These are phyloP conservation scores for Pectinophora gossypiella DNA, from an alignment of 1,140 invertebrate genomes.

Conservation along the genomic window DNA sequence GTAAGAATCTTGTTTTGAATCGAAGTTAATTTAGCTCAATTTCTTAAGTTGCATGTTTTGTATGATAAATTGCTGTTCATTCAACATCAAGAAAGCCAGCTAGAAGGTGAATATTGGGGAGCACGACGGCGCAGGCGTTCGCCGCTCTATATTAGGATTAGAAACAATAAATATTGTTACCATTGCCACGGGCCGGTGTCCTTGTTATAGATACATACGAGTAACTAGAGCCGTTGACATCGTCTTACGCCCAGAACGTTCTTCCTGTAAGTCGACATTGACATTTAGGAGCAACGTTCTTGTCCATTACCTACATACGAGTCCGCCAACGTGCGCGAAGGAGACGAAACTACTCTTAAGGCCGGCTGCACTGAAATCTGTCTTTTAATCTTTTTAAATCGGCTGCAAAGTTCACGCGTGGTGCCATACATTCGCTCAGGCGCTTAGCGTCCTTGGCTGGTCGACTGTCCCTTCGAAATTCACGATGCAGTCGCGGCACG, in stretches of 20 bases:
- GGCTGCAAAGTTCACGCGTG: constrained; percentile 31
- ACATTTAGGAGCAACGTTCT: constrained; percentile 44
- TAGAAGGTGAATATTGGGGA: too few species aligned
- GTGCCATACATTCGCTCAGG: constrained; percentile 37
- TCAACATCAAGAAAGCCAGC: too few species aligned
- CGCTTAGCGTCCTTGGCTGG: constrained; percentile 47
- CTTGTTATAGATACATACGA: constrained; percentile 41
- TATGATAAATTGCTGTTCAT: too few species aligned
- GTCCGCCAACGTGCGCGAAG: constrained; percentile 21
- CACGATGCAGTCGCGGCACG: constrained; percentile 23
- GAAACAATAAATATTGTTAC: too few species aligned
- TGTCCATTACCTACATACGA: constrained; percentile 2
- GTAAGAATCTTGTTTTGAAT: too few species aligned
- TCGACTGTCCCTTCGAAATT: constrained; percentile 47
- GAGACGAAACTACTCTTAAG: constrained; percentile 28
- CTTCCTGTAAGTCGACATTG: constrained; percentile 64
- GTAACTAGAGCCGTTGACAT: constrained; percentile 24
- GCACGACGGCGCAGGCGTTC: too few species aligned
- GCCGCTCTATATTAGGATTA: too few species aligned
- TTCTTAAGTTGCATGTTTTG: too few species aligned
- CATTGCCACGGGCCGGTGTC: constrained; percentile 18
- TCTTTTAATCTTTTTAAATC: constrained; percentile 24
- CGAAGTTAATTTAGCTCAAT: too few species aligned
- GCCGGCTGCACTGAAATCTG: constrained; percentile 34
- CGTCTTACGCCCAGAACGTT: constrained; percentile 35